Evolutionary conservation across 2,797 vertebrate species (phyloP), one percentile per base, ranked within the genome.

Genomic region (Sebastes matsubarae): DNA sequence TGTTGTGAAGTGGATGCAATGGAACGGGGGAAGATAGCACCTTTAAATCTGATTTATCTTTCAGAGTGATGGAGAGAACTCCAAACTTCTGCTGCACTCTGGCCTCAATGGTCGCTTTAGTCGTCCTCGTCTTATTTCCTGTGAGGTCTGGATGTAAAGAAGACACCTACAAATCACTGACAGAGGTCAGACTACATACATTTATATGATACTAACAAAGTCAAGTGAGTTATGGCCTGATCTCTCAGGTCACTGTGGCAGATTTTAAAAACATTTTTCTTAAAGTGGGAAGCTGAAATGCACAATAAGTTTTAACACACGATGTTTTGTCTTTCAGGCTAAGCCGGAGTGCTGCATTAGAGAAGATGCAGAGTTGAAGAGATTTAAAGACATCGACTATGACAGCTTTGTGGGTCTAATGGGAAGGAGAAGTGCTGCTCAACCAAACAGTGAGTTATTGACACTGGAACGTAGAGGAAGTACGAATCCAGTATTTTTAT

Each of bases 391-490:
- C 65, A 6, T 88, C 0, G 88, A 94, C 82, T 87, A 93, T 32
- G 89, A 94, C 84, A 90, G 72, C 67, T 95, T 96, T 83, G 81
- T 94, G 67, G 86, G 95, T 77, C 88, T 95, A 3, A 94, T 95
- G 92, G 94, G 95, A 54, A 91, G 85, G 61, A 94, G 94, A 74
- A 92, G 74, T 24, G 77, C 84, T 11, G 79, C 72, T 76, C 66
- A 78, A 38, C 54, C 60, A 34, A 68, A 69, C 46, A 57, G 89
- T 91, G 69, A 87, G 82, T 54, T 14, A 3, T 20, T 8, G 14
- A 71, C 20, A 46, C 18, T 13, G 4, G 8, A 52, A 83, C n/a
- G 1, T 5, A 75, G 61, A 64, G 87, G 72, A 82, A 74, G 87
- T 87, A 75, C 69, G 64, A 82, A 57, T 60, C 7, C 13, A 20